phyloP scores from a whole-genome alignment of 2,888 invertebrate genomes.

The Pristionchus fissidentatus region DNA sequence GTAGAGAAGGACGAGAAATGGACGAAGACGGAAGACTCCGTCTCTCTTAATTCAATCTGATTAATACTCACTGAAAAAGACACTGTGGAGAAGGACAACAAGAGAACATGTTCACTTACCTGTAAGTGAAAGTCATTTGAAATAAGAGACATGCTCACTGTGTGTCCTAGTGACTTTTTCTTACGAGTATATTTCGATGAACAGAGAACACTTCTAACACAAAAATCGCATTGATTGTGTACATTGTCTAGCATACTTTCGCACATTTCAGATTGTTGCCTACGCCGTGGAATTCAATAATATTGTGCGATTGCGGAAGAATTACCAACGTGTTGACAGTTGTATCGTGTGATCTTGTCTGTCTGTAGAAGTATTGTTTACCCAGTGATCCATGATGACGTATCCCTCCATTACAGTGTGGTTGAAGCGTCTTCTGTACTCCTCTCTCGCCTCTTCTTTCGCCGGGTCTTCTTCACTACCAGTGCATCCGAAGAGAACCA shows the following conservation, averaged over 20 bases:
- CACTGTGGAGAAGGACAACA: no score
- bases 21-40: neutral
- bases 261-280: no score
- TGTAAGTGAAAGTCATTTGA: no score
- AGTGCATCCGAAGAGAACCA: neutral
- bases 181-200: no score
- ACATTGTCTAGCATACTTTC: no score
- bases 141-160: no score
- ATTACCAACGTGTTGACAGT: no score
- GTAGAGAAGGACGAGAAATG: neutral
- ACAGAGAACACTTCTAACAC: no score
- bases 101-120: no score
- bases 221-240: no score
- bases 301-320: neutral
- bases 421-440: neutral
- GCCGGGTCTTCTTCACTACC: neutral
- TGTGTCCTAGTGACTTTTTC: no score
- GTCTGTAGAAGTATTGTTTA: neutral
- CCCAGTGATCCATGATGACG: slow-evolving; percentile 19
- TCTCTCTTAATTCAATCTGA: neutral
- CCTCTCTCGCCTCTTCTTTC: neutral
- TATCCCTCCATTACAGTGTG: neutral
- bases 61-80: no score
- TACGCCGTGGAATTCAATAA: neutral
- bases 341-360: neutral